Base-by-base conservation (phyloP, 2,888 invertebrate species). In the Monochamus alternatus region DNA sequence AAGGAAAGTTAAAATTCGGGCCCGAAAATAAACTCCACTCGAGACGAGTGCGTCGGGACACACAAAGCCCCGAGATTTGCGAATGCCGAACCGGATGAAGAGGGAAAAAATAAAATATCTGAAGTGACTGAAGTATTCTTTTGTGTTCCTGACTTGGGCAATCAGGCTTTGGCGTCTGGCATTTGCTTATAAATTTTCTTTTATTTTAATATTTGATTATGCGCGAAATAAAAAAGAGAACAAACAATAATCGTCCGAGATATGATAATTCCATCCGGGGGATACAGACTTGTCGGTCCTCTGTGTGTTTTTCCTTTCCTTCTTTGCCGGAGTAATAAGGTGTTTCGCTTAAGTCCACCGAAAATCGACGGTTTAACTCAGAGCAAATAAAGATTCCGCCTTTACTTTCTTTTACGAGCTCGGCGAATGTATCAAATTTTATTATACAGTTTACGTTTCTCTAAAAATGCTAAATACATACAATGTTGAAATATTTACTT, bases 71-170 rank as follows among this genome's bases (percentile, higher is more conserved):
- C 44, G 38, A 63, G 63, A 51, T 63, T 52, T 63, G 47, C 10
- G 52, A 38, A 66, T 52, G 66, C n/a, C 66, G 70, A 59, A 71
- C 32, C 32, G 60, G 59, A 69, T 69, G 65, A 14, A 67, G 67
- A 60, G 52, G 51, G 52, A 63, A 71, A 71, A 71, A 63, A 71
- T 60, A 47, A 69, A 69, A 60, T 71, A 71, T 63, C 51, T 71
- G 47, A 71, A 59, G 62, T 71, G 63, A 71, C 62, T 63, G 62
- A 71, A 63, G 70, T 52, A 43, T 52, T 52, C 52, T 47, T 71
- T 71, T 71, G 69, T 69, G 60, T n/a, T 31, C 58, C 44, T 59
- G 70, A 71, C 63, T 32, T 38, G 31, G 63, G 70, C 70, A 71
- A 71, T 71, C 62, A 71, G 63, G 51, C 59, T 31, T 58, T 22